Base-by-base conservation (phyloP, 2,113 vertebrate genomes). In the Leptocoma aspasia region DNA sequence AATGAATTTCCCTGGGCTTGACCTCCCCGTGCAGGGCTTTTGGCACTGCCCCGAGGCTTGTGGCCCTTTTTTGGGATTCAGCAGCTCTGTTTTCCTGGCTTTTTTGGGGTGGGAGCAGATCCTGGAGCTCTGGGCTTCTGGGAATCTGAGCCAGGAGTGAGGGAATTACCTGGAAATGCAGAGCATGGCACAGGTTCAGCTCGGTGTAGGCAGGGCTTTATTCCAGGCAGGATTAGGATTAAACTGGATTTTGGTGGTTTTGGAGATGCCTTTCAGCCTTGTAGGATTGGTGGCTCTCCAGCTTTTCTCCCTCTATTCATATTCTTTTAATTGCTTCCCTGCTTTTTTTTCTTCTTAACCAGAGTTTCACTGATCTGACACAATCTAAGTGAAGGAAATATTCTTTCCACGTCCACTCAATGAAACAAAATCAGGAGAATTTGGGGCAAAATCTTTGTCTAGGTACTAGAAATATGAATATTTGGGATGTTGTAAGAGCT, bases 121-220 rank as follows among this genome's bases (percentile, higher is more conserved):
- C 31, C 19, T 53, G 45, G 19, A 60, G 45, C 31, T 31, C 15
- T n/a, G 64, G 5, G 39, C 13, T n/a, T 10, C 35, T 50, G 4
- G 11, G 24, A 31, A 27, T 18, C 26, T 26, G 83, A 50, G 13
- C 21, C 33, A 11, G 37, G 33, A 42, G 20, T 15, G n/a, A 63
- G 20, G 65, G 85, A 49, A 57, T 35, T 6, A 2, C 11, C n/a
- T 54, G 75, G 30, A 49, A 64, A 42, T 56, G 2, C 75, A 27
- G 65, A 54, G 24, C 11, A 1, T 4, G 41, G 23, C 47, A 53
- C 47, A 56, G 17, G 2, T 35, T 50, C 17, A 44, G 14, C 7
- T 59, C 2, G 0, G 20, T 12, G 21, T 4, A 13, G 42, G 66
- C 0, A 4, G 33, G 24, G 28, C 3, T 82, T 82, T 52, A 8